A percentile compares a stretch with the other conserved stretches of the same genome.
Evolutionary conservation across 23 tunicate species (phyloP).

Genomic region (Styela clava): DNA sequence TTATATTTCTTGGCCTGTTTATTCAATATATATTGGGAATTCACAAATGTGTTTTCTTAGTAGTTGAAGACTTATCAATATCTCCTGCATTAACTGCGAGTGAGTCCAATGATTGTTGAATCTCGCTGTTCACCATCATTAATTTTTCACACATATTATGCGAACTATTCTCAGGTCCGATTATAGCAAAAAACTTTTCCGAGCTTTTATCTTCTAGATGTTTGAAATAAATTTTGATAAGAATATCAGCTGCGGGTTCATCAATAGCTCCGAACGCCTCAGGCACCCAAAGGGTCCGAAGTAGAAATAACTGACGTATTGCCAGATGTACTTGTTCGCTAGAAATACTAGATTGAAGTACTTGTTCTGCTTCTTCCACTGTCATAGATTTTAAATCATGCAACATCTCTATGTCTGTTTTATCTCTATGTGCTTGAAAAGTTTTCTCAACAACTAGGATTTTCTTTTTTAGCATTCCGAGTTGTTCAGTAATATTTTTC

Average conservation of each 20-base stretch:
- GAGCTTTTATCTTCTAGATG: conserved; percentile 2
- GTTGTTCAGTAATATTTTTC: conserved; percentile 14
- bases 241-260: conserved; percentile 34
- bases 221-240: conserved; percentile 23
- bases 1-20: too few species aligned
- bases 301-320: conserved; percentile 29
- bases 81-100: conserved; percentile 38
- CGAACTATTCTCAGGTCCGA: conserved; percentile 42
- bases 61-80: neutral
- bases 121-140: conserved; percentile 69
- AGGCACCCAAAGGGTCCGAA: conserved; percentile 36
- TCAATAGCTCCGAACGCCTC: conserved; percentile 30
- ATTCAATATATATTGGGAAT: too few species aligned
- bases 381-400: conserved; percentile 42
- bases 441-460: conserved; percentile 17
- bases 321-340: conserved; percentile 34
- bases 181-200: conserved; percentile 20
- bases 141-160: conserved; percentile 53
- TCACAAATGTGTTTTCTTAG: conserved; percentile 16
- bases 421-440: conserved; percentile 13
- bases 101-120: conserved; percentile 61
- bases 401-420: conserved; percentile 8
- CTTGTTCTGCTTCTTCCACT: conserved; percentile 30
- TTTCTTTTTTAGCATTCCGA: conserved; percentile 32
- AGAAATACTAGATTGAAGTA: conserved; percentile 5